Evolutionary conservation across 1,140 invertebrate genomes (phyloP).

Genomic region (Hirudo medicinalis): DNA sequence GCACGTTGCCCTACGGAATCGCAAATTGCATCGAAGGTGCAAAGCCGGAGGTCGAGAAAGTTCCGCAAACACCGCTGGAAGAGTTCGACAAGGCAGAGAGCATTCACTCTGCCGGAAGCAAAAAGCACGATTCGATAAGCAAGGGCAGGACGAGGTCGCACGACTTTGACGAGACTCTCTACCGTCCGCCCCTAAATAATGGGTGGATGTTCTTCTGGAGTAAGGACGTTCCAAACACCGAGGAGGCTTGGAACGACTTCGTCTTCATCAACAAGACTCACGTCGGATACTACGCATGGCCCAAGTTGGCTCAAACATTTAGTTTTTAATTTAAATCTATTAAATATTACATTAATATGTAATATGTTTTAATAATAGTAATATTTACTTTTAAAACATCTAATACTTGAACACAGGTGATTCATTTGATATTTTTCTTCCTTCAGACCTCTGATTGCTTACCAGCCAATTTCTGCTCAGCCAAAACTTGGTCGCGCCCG

Average conservation of each 20-base stretch:
- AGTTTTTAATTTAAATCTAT: background rate
- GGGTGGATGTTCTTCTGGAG: constrained; percentile 59
- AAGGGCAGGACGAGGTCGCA: too few species aligned
- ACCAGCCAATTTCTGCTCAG: constrained; percentile 52
- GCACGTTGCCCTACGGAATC: background rate
- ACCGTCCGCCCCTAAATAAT: constrained; percentile 47
- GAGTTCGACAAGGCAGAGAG: too few species aligned
- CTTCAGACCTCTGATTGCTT: constrained; percentile 44
- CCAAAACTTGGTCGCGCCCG: constrained; percentile 44
- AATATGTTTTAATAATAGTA: too few species aligned
- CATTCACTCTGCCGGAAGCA: too few species aligned
- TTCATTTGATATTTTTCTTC: background rate
- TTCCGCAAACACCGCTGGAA: too few species aligned
- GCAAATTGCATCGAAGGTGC: too few species aligned
- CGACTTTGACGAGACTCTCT: too few species aligned
- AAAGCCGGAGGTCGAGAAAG: too few species aligned
- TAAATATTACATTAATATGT: too few species aligned
- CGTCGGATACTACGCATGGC: constrained; percentile 69
- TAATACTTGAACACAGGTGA: too few species aligned
- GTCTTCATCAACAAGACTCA: constrained; percentile 56
- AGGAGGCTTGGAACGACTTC: constrained; percentile 58
- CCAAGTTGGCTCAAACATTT: constrained; percentile 45
- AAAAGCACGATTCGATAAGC: too few species aligned
- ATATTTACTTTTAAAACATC: too few species aligned
- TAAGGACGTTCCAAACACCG: constrained; percentile 47